These are phyloP conservation scores for Pandemis corylana DNA, from an alignment of 2,888 invertebrate species.

Conservation along the genomic window DNA sequence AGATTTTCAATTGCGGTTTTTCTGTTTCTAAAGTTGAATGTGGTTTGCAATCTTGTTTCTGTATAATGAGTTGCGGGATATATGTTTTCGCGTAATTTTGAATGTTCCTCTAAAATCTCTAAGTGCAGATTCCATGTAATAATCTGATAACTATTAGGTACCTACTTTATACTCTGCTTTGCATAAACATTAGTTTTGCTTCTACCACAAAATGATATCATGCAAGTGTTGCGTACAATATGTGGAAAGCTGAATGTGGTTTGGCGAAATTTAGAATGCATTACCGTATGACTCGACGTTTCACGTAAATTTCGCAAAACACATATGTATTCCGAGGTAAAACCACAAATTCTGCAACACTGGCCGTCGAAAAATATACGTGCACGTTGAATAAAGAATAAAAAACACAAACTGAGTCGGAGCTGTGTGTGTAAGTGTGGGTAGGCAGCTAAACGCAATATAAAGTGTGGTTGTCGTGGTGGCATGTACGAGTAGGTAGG, in stretches of 20 bases:
- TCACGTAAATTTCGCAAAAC: constrained; percentile 35
- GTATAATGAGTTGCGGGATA: not conserved
- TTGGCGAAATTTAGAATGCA: constrained; percentile 26
- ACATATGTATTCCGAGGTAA: constrained; percentile 35
- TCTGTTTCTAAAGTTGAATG: not conserved
- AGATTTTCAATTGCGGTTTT: not conserved
- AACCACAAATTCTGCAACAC: constrained; percentile 55
- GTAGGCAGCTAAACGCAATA: constrained; percentile 84
- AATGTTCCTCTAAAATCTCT: not conserved
- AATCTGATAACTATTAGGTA: constrained; percentile 4
- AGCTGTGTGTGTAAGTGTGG: constrained; percentile 75
- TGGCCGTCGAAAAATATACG: constrained; percentile 76
- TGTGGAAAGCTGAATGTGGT: constrained; percentile 27
- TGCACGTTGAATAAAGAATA: constrained; percentile 78
- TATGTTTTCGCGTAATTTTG: not conserved
- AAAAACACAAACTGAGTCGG: constrained; percentile 67
- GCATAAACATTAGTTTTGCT: not conserved
- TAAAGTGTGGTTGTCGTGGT: constrained; percentile 82
- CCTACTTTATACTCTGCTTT: not conserved
- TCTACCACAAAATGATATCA: constrained; percentile 18
- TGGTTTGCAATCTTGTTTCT: not conserved
- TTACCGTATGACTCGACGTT: constrained; percentile 17
- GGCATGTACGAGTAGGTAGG: constrained; percentile 60
- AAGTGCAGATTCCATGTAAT: not conserved
- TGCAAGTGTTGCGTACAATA: constrained; percentile 15